Evolutionary conservation across 37 sponge, comb jelly and placozoan genomes (phyloP), one percentile per base, ranked within the genome.

Genomic region (Ephydatia muelleri): DNA sequence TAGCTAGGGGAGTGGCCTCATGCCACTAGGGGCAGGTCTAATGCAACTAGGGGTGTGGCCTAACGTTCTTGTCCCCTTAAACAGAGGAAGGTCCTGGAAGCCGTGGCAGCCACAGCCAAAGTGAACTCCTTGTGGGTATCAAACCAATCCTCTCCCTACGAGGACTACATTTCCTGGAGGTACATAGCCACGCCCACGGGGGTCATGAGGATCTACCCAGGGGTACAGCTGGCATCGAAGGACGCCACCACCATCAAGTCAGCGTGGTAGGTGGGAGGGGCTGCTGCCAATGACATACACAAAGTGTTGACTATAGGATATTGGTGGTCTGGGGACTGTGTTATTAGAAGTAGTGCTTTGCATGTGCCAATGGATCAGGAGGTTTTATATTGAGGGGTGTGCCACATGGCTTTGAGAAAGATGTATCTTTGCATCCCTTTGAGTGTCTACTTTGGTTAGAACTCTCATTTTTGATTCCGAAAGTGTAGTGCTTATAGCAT

Each of bases 191-290:
- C 82, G 14, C 23, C 27, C 31, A 26, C 32, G 30, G 82, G 82
- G 13, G 72, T 81, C 27, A 25, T 81, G 72, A 67, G 72, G 72
- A 37, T 81, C 2, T 81, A 81, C 38, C 82, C 82, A 29, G 82
- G 82, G 27, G 38, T 70, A 36, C 27, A 81, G 29, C 32, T 81
- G 12, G 39, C 23, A 28, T 33, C 82, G 19, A 81, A 29, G 72
- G 37, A 23, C 28, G n/a, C 33, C 0, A 31, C 32, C 36, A 23
- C 72, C n/a, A 36, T 35, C 38, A 2, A 35, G 23, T 34, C 28
- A 68, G 70, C 82, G n/a, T 81, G 82, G 82, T 81, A 70, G 1
- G 82, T n/a, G n/a, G n/a, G n/a, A n/a, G n/a, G n/a, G n/a, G n/a
- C n/a, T n/a, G n/a, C n/a, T n/a, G n/a, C n/a, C n/a, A n/a, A n/a